Base-by-base conservation (phyloP, 2,797 vertebrate genomes). In the Alexandromys oeconomus region DNA sequence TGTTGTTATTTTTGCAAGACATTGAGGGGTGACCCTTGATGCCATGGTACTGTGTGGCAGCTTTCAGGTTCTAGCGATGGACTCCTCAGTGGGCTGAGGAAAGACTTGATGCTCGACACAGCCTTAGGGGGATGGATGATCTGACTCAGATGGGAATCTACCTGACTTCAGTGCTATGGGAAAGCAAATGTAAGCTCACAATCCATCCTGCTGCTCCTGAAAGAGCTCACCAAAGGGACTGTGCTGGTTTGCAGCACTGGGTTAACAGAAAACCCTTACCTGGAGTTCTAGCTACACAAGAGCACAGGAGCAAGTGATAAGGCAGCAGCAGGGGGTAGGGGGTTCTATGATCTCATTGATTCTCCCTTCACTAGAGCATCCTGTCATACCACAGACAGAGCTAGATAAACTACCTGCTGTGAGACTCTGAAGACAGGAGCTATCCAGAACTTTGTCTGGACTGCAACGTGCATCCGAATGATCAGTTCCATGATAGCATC, bases 211-310 rank as follows among this genome's bases (percentile, higher is more conserved):
- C 76, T 93, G 73, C 80, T 37, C 59, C 69, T 57, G 29, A 37
- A 29, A 31, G 87, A 80, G 80, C 12, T 63, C 51, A 73, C 7
- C 29, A 19, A 81, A 51, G 67, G 67, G 34, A 17, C 12, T 57
- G 1, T 34, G 54, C 43, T 37, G 57, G 19, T 15, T 57, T 43
- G 77, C 4, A 14, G 43, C 78, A 43, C 10, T 12, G 61, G 37
- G 40, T 71, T 48, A 91, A 78, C 21, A 80, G 78, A 78, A 91
- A 73, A 93, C 51, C 54, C 78, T 91, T 79, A 59, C 82, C 71
- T 0, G 2, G 46, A 40, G 27, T 65, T 63, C 67, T 34, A 31
- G 71, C n/a, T 65, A 57, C 4, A 85, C 9, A 54, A 6, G 31
- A 48, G 63, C 80, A 61, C 1, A 87, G 51, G 77, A 93, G 46